A percentile compares a stretch with the other conserved stretches of the same genome.
Conservation (phyloP, 2,888 invertebrate genomes). For the Drosophila testacea region DNA sequence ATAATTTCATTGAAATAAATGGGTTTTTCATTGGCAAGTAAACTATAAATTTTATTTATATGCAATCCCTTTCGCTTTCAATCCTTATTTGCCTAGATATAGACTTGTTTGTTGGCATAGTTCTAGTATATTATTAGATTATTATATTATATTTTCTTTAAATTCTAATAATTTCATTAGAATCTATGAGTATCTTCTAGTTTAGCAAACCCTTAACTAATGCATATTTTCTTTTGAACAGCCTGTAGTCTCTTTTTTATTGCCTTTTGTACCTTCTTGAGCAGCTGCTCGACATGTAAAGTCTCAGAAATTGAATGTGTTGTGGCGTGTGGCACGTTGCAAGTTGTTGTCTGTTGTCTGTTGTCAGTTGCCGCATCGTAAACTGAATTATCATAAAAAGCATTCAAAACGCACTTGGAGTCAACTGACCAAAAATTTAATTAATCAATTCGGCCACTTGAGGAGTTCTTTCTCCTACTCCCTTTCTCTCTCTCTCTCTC, state of each 20-base stretch:
- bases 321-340: conserved; percentile 25
- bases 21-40: not conserved
- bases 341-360: conserved; percentile 5
- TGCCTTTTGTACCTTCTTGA: conserved; percentile 26
- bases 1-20: not conserved
- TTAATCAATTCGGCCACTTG: conserved; percentile 38
- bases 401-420: conserved; percentile 18
- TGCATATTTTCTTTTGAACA: not conserved
- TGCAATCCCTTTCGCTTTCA: too few relatives aligned
- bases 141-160: not conserved
- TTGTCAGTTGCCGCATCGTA: conserved; percentile 43
- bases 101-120: not conserved
- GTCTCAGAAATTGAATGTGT: conserved; percentile 36
- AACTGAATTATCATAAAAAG: conserved; percentile 46
- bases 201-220: not conserved
- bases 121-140: not conserved
- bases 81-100: not conserved
- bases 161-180: not conserved
- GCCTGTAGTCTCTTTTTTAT: conserved; percentile 30
- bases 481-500: not conserved
- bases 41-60: not conserved
- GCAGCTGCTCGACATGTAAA: conserved; percentile 40
- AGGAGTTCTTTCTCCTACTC: not conserved
- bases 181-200: not conserved
- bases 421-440: conserved; percentile 58